phyloP scores from a whole-genome alignment of 2,113 vertebrate species.

The Naja naja region DNA sequence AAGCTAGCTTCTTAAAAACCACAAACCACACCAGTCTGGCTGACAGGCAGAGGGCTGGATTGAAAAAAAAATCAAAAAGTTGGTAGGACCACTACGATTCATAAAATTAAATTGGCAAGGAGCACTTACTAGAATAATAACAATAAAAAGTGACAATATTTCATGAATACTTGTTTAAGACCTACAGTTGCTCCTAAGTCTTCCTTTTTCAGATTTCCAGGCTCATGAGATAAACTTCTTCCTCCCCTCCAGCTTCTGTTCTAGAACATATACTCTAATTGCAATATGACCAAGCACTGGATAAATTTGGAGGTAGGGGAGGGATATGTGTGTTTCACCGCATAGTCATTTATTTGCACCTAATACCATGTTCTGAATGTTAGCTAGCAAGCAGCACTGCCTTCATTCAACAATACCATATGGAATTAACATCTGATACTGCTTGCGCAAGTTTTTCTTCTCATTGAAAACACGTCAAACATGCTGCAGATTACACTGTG shows the following conservation, averaged over 20 bases:
- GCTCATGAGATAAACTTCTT: not conserved
- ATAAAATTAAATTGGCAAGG: not conserved
- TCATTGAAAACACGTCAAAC: slow-evolving; percentile 67
- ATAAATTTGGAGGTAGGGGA: not conserved
- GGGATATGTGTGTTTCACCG: not conserved
- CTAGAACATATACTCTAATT: not conserved
- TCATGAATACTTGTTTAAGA: not conserved
- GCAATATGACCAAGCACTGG: not conserved
- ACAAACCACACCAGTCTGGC: not conserved
- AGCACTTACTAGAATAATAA: not conserved
- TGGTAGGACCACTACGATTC: not conserved
- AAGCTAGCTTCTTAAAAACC: not conserved
- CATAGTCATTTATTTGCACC: slow-evolving; percentile 56
- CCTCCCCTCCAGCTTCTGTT: not conserved
- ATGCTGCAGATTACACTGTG: slow-evolving; percentile 62
- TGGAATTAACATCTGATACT: slow-evolving; percentile 70
- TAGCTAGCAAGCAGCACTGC: slow-evolving; percentile 64
- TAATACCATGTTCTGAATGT: slow-evolving; percentile 60
- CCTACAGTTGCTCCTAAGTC: not conserved
- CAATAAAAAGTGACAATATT: not conserved
- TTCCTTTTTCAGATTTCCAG: not conserved
- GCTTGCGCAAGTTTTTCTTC: slow-evolving; percentile 59
- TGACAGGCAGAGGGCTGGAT: not conserved
- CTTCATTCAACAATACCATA: slow-evolving; percentile 64
- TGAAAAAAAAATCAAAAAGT: not conserved